Evolutionary conservation across 2,113 vertebrate species (phyloP).

Genomic region (Cisticola juncidis): DNA sequence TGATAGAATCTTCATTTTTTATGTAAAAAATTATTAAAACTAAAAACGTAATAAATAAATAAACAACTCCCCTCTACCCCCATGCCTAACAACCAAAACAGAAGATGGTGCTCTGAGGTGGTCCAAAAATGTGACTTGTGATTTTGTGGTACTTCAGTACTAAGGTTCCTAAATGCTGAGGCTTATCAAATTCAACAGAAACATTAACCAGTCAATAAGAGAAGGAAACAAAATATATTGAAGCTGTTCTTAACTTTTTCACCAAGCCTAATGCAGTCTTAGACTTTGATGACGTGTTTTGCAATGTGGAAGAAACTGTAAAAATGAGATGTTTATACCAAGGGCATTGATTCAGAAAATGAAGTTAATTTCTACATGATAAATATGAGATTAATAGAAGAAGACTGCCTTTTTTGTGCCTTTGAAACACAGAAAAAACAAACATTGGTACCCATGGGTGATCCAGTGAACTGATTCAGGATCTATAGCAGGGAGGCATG

Average conservation of each 20-base stretch:
- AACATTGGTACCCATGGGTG: rapidly evolving
- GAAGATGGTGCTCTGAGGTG: neutral
- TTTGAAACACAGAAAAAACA: neutral
- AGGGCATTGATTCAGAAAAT: neutral
- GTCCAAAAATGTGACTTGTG: neutral
- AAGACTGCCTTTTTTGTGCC: neutral
- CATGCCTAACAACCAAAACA: neutral
- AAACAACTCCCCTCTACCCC: neutral
- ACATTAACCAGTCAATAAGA: neutral
- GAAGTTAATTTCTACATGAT: neutral
- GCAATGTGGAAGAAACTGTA: neutral
- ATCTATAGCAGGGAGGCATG: neutral
- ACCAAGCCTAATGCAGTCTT: neutral
- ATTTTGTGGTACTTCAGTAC: neutral
- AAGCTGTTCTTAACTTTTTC: neutral
- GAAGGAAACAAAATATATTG: neutral
- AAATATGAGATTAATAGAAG: neutral
- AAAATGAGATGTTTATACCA: neutral
- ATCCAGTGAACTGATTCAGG: neutral
- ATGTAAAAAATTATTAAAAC: neutral
- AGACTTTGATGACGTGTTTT: neutral
- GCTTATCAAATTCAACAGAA: neutral
- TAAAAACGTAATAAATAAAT: neutral
- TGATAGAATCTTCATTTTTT: neutral
- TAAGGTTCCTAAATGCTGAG: neutral